These are phyloP conservation scores for Drosophila suzukii DNA, from an alignment of 1,140 invertebrate genomes.

Conservation along the genomic window DNA sequence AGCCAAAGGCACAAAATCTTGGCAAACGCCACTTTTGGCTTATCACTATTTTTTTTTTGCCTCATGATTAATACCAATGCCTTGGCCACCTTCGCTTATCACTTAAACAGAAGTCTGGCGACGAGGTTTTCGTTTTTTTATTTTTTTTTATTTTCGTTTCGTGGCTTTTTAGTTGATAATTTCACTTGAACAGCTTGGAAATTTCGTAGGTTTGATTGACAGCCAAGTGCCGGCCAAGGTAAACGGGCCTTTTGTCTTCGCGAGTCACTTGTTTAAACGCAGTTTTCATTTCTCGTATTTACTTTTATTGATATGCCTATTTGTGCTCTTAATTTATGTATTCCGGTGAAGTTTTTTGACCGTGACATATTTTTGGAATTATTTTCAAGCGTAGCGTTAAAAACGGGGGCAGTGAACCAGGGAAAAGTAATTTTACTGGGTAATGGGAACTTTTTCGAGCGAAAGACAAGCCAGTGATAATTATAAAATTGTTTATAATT, in stretches of 20 bases:
- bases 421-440: constrained; percentile 17
- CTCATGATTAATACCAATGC: constrained; percentile 51
- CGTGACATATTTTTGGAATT: constrained; percentile 62
- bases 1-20: constrained; percentile 15
- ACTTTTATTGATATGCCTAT: constrained; percentile 26
- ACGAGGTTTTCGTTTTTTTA: constrained; percentile 7
- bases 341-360: constrained; percentile 68
- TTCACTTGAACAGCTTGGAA: constrained; percentile 46
- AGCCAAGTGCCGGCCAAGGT: constrained; percentile 59
- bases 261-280: constrained; percentile 45
- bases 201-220: constrained; percentile 63
- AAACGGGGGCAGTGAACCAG: constrained; percentile 48
- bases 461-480: neutral
- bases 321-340: constrained; percentile 64
- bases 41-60: constrained; percentile 38
- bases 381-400: neutral
- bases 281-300: constrained; percentile 34
- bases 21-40: constrained; percentile 23
- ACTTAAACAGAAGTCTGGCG: constrained; percentile 35
- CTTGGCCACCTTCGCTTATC: constrained; percentile 57
- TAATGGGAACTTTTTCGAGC: neutral
- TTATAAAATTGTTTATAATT: neutral
- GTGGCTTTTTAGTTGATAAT: constrained; percentile 54
- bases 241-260: constrained; percentile 35
- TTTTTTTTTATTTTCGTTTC: constrained; percentile 9